These are phyloP conservation scores for Frieseomelitta varia DNA, from an alignment of 1,140 invertebrate species.

Conservation along the genomic window DNA sequence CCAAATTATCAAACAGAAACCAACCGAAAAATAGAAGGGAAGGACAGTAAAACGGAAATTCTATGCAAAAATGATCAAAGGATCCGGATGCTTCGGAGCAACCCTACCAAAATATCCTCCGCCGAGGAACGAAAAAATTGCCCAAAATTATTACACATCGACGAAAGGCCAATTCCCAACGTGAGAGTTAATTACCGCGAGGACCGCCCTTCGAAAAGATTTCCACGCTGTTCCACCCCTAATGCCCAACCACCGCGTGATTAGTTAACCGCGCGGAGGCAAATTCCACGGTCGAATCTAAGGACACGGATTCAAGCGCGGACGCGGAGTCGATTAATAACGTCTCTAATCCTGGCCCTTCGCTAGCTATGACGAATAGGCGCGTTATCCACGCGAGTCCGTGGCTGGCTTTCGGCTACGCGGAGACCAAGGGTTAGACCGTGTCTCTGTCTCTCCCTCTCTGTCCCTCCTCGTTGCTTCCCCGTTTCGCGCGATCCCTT, in stretches of 20 bases:
- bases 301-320: neutral
- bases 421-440: constrained; percentile 60
- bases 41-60: neutral
- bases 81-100: neutral
- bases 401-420: constrained; percentile 66
- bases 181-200: constrained; percentile 68
- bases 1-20: neutral
- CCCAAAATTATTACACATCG: neutral
- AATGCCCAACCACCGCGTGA: neutral
- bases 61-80: neutral
- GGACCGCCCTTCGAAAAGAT: constrained; percentile 54
- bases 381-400: constrained; percentile 71
- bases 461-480: neutral
- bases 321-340: constrained; percentile 58
- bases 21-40: neutral
- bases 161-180: constrained; percentile 11
- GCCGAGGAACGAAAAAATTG: neutral
- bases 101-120: neutral
- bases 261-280: neutral
- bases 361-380: constrained; percentile 73
- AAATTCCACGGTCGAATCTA: constrained; percentile 2
- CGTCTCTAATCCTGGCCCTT: constrained; percentile 60
- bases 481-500: constrained; percentile 6
- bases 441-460: constrained; percentile 24
- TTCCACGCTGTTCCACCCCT: neutral